Base-by-base conservation (phyloP, 2,888 invertebrate genomes). In the Drosophila limbata region DNA sequence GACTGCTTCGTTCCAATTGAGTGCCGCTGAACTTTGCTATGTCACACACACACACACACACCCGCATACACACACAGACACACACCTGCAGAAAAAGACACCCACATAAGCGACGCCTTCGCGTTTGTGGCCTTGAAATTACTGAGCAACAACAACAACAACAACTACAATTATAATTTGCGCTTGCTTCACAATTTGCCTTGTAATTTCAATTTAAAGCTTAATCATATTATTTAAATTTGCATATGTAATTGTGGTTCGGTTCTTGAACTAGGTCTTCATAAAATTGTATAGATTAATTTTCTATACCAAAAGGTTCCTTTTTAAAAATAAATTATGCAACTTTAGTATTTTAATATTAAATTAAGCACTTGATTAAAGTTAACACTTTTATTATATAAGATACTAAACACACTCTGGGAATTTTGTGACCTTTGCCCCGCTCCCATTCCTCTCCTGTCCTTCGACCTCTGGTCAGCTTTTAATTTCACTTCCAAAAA, bases 401-500 rank as follows among this genome's bases (percentile, higher is more conserved):
- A 39, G 15, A 39, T 39, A 6, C 5, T 25, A 25, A 69, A 40
- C 11, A 50, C 11, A 11, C 11, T 47, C 17, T 67, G 67, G 73
- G 55, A 57, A 53, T 44, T 42, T n/a, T 19, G 13, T 15, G 39
- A 31, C 35, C 25, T 25, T 25, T 25, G 5, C 25, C 25, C 25
- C 25, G 25, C 25, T n/a, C 17, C 11, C 28, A 3, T 4, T 3
- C 10, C 13, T 0, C 21, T 8, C 35, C 10, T 21, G 21, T 35
- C 21, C 50, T 42, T 13, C 47, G 67, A 45, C 51, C 42, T 51
- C 15, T 47, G 37, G 21, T 9, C 44, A 37, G 39, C 59, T 59
- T 62, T 71, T 77, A 75, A 39, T 74, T 75, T 76, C 70, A 71
- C 70, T 74, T 47, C 56, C 55, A 60, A 48, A 65, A 57, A 53